Evolutionary conservation across 2,888 invertebrate genomes (phyloP).

Genomic region (Branchellion lobata): DNA sequence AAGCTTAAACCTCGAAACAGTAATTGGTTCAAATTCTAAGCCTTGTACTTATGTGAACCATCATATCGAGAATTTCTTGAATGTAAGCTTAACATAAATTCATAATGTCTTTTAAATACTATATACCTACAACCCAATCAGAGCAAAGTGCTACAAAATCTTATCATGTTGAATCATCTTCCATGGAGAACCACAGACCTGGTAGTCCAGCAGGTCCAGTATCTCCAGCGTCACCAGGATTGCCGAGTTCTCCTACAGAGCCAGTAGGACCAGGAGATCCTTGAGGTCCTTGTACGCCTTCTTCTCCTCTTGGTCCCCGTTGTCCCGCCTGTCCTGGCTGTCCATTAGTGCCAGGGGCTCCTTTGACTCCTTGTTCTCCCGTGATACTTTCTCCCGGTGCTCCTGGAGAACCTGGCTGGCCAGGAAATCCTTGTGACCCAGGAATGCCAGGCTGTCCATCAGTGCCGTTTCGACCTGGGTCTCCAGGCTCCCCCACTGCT

Average conservation of each 20-base stretch:
- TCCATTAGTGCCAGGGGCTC: background rate
- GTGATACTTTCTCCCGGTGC: slow-evolving; percentile 26
- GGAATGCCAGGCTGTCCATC: slow-evolving; percentile 39
- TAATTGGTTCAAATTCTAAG: no score
- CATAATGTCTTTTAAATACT: no score
- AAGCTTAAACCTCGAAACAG: no score
- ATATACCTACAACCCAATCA: no score
- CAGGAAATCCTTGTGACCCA: background rate
- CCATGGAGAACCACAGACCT: slow-evolving; percentile 8
- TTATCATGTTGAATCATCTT: background rate
- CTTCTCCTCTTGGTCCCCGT: slow-evolving; percentile 4
- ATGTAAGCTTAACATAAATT: no score
- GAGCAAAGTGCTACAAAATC: no score
- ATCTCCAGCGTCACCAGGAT: slow-evolving; percentile 30
- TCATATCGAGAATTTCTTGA: no score
- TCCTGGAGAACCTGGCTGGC: slow-evolving; percentile 41
- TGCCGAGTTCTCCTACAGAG: slow-evolving; percentile 26
- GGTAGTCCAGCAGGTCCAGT: slow-evolving; percentile 43
- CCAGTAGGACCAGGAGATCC: slow-evolving; percentile 40
- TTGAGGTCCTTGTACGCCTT: slow-evolving; percentile 20
- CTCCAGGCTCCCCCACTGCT: slow-evolving; percentile 30
- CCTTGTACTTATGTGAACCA: no score
- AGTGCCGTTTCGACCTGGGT: slow-evolving; percentile 35
- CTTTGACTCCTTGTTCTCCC: slow-evolving; percentile 36
- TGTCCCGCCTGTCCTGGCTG: slow-evolving; percentile 6